Evolutionary conservation across 2,888 invertebrate species (phyloP).

Genomic region (Hermodice carunculata): DNA sequence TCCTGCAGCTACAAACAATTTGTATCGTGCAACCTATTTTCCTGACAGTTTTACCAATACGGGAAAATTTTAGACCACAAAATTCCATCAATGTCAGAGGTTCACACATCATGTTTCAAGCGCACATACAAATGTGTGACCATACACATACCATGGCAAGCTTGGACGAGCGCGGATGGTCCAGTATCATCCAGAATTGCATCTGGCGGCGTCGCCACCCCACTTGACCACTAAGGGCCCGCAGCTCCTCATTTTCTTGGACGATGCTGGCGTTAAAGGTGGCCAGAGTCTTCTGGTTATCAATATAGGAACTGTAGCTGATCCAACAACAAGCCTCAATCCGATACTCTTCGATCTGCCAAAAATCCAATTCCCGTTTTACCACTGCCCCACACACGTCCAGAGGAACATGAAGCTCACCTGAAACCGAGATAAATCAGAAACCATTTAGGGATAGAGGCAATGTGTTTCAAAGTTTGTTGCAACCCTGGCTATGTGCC

Average conservation of each 20-base stretch:
- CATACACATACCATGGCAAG: conserved; percentile 65
- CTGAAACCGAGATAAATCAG: conserved; percentile 41
- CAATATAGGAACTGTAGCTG: conserved; percentile 63
- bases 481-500: background rate
- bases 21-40: too few relatives aligned
- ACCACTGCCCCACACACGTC: conserved; percentile 69
- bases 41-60: too few relatives aligned
- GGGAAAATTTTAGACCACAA: too few relatives aligned
- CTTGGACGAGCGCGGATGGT: conserved; percentile 64
- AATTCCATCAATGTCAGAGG: too few relatives aligned
- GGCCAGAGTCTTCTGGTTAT: conserved; percentile 63
- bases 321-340: conserved; percentile 68
- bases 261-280: conserved; percentile 60
- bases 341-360: conserved; percentile 65
- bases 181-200: conserved; percentile 64
- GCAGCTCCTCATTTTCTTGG: conserved; percentile 55
- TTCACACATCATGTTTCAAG: too few relatives aligned
- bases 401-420: conserved; percentile 67
- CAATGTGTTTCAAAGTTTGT: background rate
- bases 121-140: too few relatives aligned
- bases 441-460: background rate
- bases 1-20: too few relatives aligned
- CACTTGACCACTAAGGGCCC: conserved; percentile 46
- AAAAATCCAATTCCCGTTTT: conserved; percentile 66
- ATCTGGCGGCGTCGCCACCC: conserved; percentile 62